phyloP scores from a whole-genome alignment of 2,797 vertebrate genomes.

The Ctenochaetus hawaiiensis region DNA sequence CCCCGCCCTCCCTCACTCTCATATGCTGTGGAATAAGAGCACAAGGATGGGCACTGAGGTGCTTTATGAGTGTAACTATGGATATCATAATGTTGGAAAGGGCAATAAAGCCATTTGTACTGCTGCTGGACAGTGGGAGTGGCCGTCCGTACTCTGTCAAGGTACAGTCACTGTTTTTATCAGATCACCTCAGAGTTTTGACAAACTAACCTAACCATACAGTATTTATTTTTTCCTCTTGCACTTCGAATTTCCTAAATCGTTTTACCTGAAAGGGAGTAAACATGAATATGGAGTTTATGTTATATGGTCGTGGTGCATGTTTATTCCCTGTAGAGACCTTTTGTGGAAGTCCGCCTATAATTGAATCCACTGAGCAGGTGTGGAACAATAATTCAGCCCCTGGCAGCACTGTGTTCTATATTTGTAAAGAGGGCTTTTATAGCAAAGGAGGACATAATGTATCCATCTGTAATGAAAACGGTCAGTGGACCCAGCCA shows the following conservation, averaged over 20 bases:
- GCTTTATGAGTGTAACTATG: slow-evolving; percentile 85
- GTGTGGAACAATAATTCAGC: slow-evolving; percentile 82
- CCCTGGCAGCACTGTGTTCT: slow-evolving; percentile 83
- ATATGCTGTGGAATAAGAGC: slow-evolving; percentile 82
- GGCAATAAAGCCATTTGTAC: slow-evolving; percentile 69
- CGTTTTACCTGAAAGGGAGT: neutral
- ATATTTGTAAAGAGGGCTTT: slow-evolving; percentile 88
- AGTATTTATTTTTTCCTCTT: neutral
- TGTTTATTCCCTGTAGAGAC: slow-evolving; percentile 82
- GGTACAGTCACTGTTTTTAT: slow-evolving; percentile 63
- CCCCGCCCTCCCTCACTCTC: slow-evolving; percentile 80
- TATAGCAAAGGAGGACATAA: slow-evolving; percentile 71
- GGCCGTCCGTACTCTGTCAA: slow-evolving; percentile 68
- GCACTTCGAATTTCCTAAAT: neutral
- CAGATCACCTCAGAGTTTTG: neutral
- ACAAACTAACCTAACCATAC: neutral
- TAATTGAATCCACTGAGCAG: slow-evolving; percentile 81
- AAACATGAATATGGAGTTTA: neutral
- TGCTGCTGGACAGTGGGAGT: slow-evolving; percentile 72
- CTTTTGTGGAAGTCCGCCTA: slow-evolving; percentile 85
- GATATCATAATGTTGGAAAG: slow-evolving; percentile 81
- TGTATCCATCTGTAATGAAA: slow-evolving; percentile 82
- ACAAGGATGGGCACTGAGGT: slow-evolving; percentile 77
- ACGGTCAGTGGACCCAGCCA: slow-evolving; percentile 85
- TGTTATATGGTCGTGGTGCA: slow-evolving; percentile 30